Evolutionary conservation across 1,140 invertebrate genomes (phyloP), one percentile per base, ranked within the genome.

Genomic region (Brachionus koreanus): DNA sequence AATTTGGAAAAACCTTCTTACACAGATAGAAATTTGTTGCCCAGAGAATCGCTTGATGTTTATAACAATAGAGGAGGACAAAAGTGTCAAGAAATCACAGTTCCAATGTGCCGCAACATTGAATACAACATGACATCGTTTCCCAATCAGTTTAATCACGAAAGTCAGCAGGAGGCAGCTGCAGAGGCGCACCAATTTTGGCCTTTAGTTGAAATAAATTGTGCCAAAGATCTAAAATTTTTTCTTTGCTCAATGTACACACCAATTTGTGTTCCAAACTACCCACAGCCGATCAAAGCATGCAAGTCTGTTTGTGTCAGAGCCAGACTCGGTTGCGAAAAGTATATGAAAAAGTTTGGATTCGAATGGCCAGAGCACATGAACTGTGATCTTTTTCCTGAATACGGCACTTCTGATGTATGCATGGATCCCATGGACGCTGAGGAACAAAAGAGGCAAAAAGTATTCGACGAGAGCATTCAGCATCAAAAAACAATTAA

Each of bases 301-400:
- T 98, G 97, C 87, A 91, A 94, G 74, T 95, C 94, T 84, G 94
- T 98, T 10, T 99, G 97, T 88, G 94, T 96, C 86, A 90, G 96
- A 42, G 96, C 96, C 0, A 63, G 69, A 42, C 19, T 46, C 7
- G 95, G 96, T 7, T 98, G 97, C 89, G 94, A 94, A 9, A 96
- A 96, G 5, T 91, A 98, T 42, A 98, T 98, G 97, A 91, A 93
- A 84, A 92, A 95, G 85, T 97, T 98, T 88, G 95, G 95, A 39
- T 98, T 98, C 88, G 92, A 92, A 39, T 98, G 97, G 97, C 97
- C 96, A 0, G 95, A 97, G 86, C 89, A 94, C 37, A 95, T 97
- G 93, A 92, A 94, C 42, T 98, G 97, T 88, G 94, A 97, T 84
- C 91, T 93, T 49, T 90, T 98, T 77, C 97, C 96, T 0, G 89